Evolutionary conservation across 2,113 vertebrate genomes (phyloP), one percentile per base, ranked within the genome.

Genomic region (Datnioides undecimradiatus): DNA sequence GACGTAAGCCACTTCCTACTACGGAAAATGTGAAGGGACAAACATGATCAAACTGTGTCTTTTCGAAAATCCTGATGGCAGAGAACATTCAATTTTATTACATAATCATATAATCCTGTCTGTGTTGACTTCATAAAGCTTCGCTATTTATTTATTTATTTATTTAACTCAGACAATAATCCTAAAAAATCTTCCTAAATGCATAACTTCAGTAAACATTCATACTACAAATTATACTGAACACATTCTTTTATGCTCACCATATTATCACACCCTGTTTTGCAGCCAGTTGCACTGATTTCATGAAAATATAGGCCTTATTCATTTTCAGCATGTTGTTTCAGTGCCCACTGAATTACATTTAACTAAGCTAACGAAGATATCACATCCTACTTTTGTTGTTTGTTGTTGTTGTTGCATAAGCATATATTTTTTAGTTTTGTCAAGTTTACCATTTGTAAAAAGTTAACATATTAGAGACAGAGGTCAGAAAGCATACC

Each of bases 21-120:
- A 90, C 83, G 88, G 90, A 52, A 55, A 54, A 17, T 0, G 54
- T 2, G 31, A 69, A 79, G 34, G 79, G 31, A 78, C 87, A 89
- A 87, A 89, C 6, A 0, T 23, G 3, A n/a, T 29, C 1, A 7
- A 29, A 13, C 3, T 11, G 13, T 43, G 23, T 16, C 9, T 27
- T 10, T 10, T 19, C 14, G 23, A 14, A 31, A 9, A 19, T 2
- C 51, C 6, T 2, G n/a, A n/a, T n/a, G n/a, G n/a, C n/a, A n/a
- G n/a, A n/a, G n/a, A n/a, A n/a, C n/a, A n/a, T n/a, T n/a, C n/a
- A n/a, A n/a, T n/a, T n/a, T n/a, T n/a, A n/a, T n/a, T n/a, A n/a
- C n/a, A n/a, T n/a, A n/a, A n/a, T n/a, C n/a, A n/a, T n/a, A n/a
- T n/a, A n/a, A n/a, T n/a, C n/a, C n/a, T n/a, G n/a, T n/a, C n/a